Conservation (phyloP, 2,797 vertebrate genomes). For the Sardinella longiceps region DNA sequence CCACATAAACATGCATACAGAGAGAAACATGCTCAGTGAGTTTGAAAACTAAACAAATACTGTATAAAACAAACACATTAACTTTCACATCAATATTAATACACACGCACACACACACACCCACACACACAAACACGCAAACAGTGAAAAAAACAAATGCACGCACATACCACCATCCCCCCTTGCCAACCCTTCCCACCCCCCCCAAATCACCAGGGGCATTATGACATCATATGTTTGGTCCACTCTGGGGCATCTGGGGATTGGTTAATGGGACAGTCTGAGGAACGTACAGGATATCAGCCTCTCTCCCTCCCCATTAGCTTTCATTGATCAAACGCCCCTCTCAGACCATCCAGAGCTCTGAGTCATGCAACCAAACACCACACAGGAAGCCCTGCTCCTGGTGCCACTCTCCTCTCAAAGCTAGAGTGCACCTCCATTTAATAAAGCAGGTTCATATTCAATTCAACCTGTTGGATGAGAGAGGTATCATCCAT, state of each 20-base stretch:
- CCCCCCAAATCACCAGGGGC: no score
- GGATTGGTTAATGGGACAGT: conserved; percentile 11
- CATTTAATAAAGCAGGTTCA: conserved; percentile 10
- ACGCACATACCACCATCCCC: no score
- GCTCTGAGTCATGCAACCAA: not conserved
- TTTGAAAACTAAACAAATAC: not conserved
- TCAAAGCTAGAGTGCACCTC: conserved; percentile 3
- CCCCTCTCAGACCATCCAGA: not conserved
- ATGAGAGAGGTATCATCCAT: not conserved
- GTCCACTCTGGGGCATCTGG: not conserved
- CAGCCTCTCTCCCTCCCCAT: not conserved
- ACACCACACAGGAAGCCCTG: conserved; percentile 6
- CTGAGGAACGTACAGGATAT: not conserved
- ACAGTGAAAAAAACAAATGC: not conserved
- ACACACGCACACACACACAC: conserved; percentile 66
- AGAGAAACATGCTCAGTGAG: not conserved
- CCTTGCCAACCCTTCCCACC: no score
- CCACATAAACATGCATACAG: not conserved
- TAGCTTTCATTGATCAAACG: not conserved
- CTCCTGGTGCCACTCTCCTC: not conserved
- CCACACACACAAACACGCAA: conserved; percentile 26
- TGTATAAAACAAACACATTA: conserved; percentile 1
- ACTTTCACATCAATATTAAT: conserved; percentile 60
- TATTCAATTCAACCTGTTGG: not conserved
- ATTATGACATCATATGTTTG: not conserved